A percentile compares a stretch with the other conserved stretches of the same genome.
Evolutionary conservation across 2,888 invertebrate species (phyloP).

Genomic region (Euphydryas editha): DNA sequence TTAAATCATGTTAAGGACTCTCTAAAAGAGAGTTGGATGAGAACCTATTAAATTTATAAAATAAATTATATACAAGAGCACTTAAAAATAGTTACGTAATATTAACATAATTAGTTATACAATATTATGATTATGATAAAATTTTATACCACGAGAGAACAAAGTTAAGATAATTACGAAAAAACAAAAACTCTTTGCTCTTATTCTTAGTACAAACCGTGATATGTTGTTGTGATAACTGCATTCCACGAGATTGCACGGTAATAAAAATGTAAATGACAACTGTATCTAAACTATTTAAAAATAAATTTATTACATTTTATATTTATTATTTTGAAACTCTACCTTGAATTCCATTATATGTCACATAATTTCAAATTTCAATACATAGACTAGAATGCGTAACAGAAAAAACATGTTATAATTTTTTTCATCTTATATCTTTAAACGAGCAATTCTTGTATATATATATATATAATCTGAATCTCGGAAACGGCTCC

Average conservation of each 20-base stretch:
- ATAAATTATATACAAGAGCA: background rate
- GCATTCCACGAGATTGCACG: slow-evolving; percentile 43
- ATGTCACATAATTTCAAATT: background rate
- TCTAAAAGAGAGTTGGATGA: no score
- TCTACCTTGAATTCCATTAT: slow-evolving; percentile 6
- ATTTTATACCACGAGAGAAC: background rate
- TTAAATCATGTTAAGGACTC: no score
- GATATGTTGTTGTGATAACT: slow-evolving; percentile 39
- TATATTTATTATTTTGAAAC: slow-evolving; percentile 11
- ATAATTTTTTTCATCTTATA: no score
- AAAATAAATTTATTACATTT: slow-evolving; percentile 17
- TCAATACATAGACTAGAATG: no score
- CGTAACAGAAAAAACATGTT: no score
- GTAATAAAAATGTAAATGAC: slow-evolving; percentile 41
- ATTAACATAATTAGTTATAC: background rate
- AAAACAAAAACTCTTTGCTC: background rate
- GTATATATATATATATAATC: no score
- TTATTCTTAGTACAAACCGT: slow-evolving; percentile 14
- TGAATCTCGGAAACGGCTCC: no score
- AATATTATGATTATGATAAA: background rate
- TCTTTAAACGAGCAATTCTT: no score
- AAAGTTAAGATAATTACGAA: slow-evolving; percentile 6
- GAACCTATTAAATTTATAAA: no score
- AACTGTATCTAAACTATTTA: slow-evolving; percentile 25
- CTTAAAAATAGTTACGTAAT: background rate